phyloP scores from a whole-genome alignment of 2,888 invertebrate genomes.

The Willowsia nigromaculata region DNA sequence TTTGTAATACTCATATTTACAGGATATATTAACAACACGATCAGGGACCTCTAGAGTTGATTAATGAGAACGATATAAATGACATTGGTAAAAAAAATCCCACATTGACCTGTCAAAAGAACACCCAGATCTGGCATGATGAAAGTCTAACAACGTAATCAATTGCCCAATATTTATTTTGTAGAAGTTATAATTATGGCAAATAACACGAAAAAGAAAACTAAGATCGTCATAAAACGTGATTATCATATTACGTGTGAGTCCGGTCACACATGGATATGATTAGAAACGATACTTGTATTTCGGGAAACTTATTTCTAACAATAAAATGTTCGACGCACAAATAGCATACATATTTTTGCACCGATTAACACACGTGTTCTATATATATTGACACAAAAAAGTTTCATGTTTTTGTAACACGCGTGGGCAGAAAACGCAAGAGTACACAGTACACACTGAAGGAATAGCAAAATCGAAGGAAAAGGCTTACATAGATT shows the following conservation, averaged over 20 bases:
- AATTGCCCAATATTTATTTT: background rate
- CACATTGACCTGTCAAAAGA: background rate
- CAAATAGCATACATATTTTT: no score
- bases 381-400: no score
- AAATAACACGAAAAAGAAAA: no score
- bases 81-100: background rate
- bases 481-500: background rate
- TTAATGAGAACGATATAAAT: background rate
- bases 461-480: background rate
- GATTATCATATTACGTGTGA: no score
- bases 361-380: background rate
- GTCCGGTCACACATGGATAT: no score
- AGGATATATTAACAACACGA: slow-evolving; percentile 49
- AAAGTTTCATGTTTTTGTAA: no score
- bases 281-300: no score
- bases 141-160: background rate
- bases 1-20: slow-evolving; percentile 52
- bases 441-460: background rate
- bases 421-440: background rate
- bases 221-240: no score
- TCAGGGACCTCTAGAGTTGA: background rate
- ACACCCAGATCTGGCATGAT: background rate
- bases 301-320: no score
- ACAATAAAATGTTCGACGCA: no score
- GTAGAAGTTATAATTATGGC: no score